Percentiles rank a stretch among this genome's conserved stretches.
Evolutionary conservation across 2,888 invertebrate genomes (phyloP).

Genomic region (Napeogenes inachia): DNA sequence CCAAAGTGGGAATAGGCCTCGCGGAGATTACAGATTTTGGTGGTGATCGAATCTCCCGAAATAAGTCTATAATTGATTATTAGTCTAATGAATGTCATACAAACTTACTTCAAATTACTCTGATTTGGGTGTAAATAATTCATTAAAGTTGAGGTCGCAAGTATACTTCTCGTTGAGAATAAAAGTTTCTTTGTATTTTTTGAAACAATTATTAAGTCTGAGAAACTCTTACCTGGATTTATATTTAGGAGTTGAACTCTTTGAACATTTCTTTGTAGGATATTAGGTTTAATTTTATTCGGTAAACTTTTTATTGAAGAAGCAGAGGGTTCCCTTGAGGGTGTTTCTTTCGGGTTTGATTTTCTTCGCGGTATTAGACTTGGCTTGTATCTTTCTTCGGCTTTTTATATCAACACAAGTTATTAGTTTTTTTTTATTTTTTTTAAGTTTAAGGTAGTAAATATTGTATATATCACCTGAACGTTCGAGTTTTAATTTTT

Average conservation of each 20-base stretch:
- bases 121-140: slow-evolving; percentile 6
- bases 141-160: no score
- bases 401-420: neutral
- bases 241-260: slow-evolving; percentile 46
- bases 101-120: neutral
- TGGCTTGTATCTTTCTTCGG: slow-evolving; percentile 35
- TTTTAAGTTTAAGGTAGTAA: neutral
- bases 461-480: slow-evolving; percentile 13
- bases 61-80: slow-evolving; percentile 41
- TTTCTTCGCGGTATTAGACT: slow-evolving; percentile 49
- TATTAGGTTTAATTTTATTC: slow-evolving; percentile 13
- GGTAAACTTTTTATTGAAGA: slow-evolving; percentile 4
- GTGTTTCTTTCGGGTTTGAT: slow-evolving; percentile 24
- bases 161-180: no score
- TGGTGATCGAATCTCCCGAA: slow-evolving; percentile 33
- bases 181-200: no score
- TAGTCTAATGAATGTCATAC: neutral
- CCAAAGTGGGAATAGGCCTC: slow-evolving; percentile 51
- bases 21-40: slow-evolving; percentile 36
- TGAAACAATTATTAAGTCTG: no score
- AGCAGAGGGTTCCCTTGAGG: slow-evolving; percentile 23
- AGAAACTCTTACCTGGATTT: slow-evolving; percentile 41
- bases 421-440: neutral
- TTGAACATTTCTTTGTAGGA: slow-evolving; percentile 43
- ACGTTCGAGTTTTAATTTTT: slow-evolving; percentile 10